Conservation (phyloP, 2,113 vertebrate species). For the Onychostruthus taczanowskii region DNA sequence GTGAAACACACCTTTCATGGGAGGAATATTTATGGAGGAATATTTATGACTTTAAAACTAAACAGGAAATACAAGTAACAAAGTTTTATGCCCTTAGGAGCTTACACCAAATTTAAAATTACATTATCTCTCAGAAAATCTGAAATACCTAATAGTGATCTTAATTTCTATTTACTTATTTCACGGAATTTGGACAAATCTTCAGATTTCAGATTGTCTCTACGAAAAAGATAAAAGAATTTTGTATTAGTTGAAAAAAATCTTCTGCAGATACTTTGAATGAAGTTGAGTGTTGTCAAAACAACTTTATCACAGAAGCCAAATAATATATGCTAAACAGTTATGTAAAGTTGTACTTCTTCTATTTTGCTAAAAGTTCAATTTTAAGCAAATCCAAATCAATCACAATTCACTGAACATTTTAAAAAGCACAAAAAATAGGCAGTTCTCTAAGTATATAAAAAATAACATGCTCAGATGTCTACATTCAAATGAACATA, state of each 20-base stretch:
- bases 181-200: not conserved
- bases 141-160: not conserved
- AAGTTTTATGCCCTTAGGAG: not conserved
- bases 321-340: not conserved
- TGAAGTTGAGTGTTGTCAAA: not conserved
- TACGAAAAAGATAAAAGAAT: not conserved
- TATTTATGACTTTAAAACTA: not conserved
- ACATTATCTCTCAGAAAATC: not conserved
- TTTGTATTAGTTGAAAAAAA: not conserved
- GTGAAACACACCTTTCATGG: not conserved
- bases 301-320: not conserved
- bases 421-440: not conserved
- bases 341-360: not conserved
- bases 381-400: not conserved
- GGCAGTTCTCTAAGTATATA: not conserved
- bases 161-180: not conserved
- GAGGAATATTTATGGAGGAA: not conserved
- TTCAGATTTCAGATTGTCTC: not conserved
- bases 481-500: not conserved
- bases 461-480: not conserved
- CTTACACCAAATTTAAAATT: not conserved
- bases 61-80: not conserved
- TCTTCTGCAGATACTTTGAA: not conserved
- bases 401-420: not conserved
- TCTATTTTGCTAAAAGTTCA: not conserved